These are phyloP conservation scores for Nomada flava DNA, from an alignment of 2,888 invertebrate species.

Conservation along the genomic window DNA sequence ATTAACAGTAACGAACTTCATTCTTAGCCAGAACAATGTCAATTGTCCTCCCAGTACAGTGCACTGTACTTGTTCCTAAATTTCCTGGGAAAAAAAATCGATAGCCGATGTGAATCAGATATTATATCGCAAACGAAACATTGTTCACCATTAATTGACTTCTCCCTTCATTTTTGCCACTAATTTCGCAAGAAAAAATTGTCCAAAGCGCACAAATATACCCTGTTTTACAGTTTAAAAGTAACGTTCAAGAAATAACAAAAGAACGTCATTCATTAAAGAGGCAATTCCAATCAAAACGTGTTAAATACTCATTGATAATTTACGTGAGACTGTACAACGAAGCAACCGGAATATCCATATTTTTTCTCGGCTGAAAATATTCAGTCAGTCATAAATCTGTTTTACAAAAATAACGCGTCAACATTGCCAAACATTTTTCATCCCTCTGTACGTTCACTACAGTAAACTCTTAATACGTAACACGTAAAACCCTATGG, in stretches of 20 bases:
- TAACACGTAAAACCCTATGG: not conserved
- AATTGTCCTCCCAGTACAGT: not conserved
- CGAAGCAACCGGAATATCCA: slow-evolving; percentile 18
- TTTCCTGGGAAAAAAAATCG: not conserved
- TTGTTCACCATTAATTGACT: slow-evolving; percentile 11
- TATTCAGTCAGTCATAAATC: slow-evolving; percentile 4
- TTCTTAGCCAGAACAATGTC: not conserved
- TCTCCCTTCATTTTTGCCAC: too few species aligned
- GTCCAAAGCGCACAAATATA: not conserved
- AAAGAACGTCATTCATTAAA: not conserved
- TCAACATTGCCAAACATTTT: not conserved
- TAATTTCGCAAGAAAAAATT: not conserved
- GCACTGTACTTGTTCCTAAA: not conserved
- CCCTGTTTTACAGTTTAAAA: not conserved
- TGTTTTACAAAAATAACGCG: not conserved
- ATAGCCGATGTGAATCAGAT: not conserved
- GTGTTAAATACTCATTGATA: slow-evolving; percentile 15
- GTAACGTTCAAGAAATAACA: not conserved
- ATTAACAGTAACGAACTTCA: slow-evolving; percentile 15
- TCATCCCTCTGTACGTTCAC: not conserved
- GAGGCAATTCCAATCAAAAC: not conserved
- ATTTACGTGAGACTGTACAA: slow-evolving; percentile 17
- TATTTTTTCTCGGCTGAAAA: not conserved
- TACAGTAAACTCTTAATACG: not conserved
- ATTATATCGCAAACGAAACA: not conserved